phyloP scores from a whole-genome alignment of 2,888 invertebrate species.

The Spodoptera exigua region DNA sequence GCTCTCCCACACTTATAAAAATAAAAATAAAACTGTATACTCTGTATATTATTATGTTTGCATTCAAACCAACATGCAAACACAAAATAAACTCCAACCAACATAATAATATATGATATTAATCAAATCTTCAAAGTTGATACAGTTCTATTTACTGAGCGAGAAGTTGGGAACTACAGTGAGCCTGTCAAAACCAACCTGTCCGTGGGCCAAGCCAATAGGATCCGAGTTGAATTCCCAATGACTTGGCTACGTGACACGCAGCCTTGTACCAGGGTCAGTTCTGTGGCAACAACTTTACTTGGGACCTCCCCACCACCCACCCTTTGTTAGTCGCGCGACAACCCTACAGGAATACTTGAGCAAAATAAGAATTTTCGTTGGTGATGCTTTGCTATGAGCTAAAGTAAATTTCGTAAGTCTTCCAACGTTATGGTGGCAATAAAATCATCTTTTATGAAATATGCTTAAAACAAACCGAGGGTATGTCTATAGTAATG shows the following conservation, averaged over 20 bases:
- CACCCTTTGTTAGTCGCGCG: conserved; percentile 45
- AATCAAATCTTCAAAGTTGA: conserved; percentile 29
- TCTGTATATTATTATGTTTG: too few species aligned
- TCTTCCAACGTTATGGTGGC: too few species aligned
- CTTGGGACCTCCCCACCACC: conserved; percentile 35
- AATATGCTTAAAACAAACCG: too few species aligned
- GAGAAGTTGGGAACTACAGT: conserved; percentile 54
- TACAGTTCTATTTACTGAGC: conserved; percentile 50
- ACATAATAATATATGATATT: conserved; percentile 17
- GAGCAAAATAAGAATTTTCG: conserved; percentile 14
- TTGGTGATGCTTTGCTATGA: neutral
- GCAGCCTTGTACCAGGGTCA: conserved; percentile 38
- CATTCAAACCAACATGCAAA: too few species aligned
- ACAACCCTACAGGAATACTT: conserved; percentile 37
- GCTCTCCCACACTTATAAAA: too few species aligned
- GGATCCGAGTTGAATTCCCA: conserved; percentile 77
- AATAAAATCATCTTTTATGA: too few species aligned
- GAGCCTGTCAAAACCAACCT: conserved; percentile 77
- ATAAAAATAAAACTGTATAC: too few species aligned
- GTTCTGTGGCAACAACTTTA: conserved; percentile 37
- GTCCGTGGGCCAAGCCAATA: conserved; percentile 62
- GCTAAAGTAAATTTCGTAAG: too few species aligned
- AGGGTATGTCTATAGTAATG: too few species aligned
- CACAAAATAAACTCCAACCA: too few species aligned
- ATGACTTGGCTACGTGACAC: conserved; percentile 77